Conservation (phyloP, 2,113 vertebrate genomes). For the Apodemus sylvaticus region DNA sequence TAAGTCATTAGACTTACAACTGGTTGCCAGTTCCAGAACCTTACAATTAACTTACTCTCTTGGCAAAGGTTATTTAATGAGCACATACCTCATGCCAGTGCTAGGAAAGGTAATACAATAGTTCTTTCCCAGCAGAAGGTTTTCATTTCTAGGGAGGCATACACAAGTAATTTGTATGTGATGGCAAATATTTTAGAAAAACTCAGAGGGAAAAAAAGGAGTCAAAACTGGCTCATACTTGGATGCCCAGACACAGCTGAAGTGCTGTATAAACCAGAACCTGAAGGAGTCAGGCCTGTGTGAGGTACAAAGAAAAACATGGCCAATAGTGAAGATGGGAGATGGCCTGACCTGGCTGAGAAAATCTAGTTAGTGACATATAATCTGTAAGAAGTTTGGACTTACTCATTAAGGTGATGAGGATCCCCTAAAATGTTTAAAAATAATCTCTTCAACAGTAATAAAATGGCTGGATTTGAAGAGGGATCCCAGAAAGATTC, state of each 20-base stretch:
- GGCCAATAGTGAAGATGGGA: background rate
- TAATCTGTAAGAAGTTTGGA: background rate
- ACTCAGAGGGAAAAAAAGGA: background rate
- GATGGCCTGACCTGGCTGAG: background rate
- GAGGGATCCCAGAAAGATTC: background rate
- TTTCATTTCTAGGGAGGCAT: background rate
- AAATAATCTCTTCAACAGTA: background rate
- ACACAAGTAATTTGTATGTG: background rate
- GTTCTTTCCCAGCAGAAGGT: background rate
- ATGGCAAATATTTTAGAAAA: background rate
- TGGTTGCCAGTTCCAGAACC: background rate
- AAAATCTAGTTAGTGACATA: background rate
- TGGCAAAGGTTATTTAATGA: conserved; percentile 19
- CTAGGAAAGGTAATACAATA: background rate
- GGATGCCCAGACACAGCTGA: background rate
- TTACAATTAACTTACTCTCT: conserved; percentile 26
- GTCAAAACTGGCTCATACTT: background rate
- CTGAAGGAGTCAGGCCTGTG: background rate
- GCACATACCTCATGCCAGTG: background rate
- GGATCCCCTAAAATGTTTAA: background rate
- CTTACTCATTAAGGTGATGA: background rate
- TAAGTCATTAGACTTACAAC: background rate
- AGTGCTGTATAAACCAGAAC: background rate
- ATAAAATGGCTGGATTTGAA: background rate
- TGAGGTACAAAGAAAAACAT: background rate